phyloP scores from a whole-genome alignment of 2,797 vertebrate genomes.

The Pachyuromys duprasi region DNA sequence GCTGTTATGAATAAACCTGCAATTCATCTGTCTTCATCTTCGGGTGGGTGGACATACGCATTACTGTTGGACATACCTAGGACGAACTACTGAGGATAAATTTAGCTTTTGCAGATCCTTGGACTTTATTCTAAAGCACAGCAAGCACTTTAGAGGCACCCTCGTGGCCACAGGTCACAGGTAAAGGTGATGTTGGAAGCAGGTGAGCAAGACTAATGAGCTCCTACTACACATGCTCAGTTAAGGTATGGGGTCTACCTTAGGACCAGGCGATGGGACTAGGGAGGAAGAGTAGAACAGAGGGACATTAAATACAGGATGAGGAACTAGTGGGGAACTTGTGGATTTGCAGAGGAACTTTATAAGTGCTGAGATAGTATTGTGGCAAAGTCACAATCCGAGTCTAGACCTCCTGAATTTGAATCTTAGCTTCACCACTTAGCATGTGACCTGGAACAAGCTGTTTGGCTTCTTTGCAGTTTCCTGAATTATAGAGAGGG shows the following conservation, averaged over 20 bases:
- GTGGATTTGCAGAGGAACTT: not conserved
- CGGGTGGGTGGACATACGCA: not conserved
- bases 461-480: not conserved
- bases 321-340: not conserved
- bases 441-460: not conserved
- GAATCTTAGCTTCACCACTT: not conserved
- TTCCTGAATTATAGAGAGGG: not conserved
- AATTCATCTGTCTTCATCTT: not conserved
- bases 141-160: conserved; percentile 23
- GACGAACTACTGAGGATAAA: not conserved
- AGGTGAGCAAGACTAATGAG: not conserved
- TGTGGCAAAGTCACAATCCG: not conserved
- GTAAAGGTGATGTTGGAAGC: not conserved
- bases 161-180: not conserved
- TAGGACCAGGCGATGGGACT: not conserved
- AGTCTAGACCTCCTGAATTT: not conserved
- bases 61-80: not conserved
- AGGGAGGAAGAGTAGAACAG: not conserved
- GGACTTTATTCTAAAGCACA: conserved; percentile 16
- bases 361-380: not conserved
- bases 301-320: not conserved
- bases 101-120: not conserved
- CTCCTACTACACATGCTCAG: not conserved
- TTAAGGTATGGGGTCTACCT: not conserved
- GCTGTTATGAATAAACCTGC: not conserved